Evolutionary conservation across 2,797 vertebrate genomes (phyloP).

Genomic region (Channallabes apus): DNA sequence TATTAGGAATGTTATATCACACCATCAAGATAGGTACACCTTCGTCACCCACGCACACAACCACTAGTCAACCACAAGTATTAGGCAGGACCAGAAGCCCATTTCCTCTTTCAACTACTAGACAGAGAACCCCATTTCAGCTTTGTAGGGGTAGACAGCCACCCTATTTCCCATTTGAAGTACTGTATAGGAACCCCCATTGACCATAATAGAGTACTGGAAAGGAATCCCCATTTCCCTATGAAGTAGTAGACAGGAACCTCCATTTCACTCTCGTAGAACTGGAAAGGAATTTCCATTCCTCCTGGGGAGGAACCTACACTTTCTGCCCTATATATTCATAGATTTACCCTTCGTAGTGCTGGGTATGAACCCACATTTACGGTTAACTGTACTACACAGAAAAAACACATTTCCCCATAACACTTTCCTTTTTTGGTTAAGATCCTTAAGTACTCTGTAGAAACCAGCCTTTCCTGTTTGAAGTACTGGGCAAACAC

Average conservation of each 20-base stretch:
- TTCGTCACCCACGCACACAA: background rate
- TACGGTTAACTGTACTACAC: background rate
- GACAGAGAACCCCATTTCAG: background rate
- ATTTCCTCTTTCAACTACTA: background rate
- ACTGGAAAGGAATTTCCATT: background rate
- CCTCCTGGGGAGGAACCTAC: background rate
- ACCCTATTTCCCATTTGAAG: background rate
- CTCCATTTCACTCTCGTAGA: background rate
- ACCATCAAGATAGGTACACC: background rate
- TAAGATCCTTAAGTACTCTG: too few relatives aligned
- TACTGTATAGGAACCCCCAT: background rate
- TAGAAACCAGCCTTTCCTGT: too few relatives aligned
- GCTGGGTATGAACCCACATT: background rate
- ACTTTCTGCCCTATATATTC: background rate
- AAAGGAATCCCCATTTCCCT: background rate
- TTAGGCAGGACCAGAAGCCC: too few relatives aligned
- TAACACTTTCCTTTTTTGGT: too few relatives aligned
- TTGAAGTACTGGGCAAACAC: too few relatives aligned
- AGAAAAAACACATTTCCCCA: too few relatives aligned
- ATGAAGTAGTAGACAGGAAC: background rate
- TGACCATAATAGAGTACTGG: too few relatives aligned
- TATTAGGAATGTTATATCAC: background rate
- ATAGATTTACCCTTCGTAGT: background rate
- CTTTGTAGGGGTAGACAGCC: background rate
- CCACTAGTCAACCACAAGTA: background rate